Percentiles rank a stretch among this genome's conserved stretches.
Evolutionary conservation across 1,140 invertebrate species (phyloP).

Genomic region (Tetragonula clypearis): DNA sequence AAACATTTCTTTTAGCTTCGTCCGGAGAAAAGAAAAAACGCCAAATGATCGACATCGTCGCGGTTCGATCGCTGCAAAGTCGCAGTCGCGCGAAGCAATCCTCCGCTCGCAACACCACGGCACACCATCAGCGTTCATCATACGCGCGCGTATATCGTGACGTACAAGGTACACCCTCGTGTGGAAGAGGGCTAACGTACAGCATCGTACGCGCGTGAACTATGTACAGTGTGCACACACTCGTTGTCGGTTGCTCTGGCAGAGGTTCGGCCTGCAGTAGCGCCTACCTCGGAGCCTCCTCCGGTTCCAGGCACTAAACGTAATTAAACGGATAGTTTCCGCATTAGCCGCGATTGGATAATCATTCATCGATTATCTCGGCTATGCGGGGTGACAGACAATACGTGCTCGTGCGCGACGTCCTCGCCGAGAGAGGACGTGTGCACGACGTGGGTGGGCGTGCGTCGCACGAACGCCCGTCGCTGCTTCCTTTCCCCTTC

Average conservation of each 20-base stretch:
- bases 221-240: neutral
- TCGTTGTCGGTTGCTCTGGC: neutral
- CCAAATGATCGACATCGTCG: neutral
- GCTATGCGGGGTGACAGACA: slow-evolving; percentile 62
- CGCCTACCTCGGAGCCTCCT: slow-evolving; percentile 70
- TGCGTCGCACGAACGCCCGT: neutral
- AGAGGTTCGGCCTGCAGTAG: slow-evolving; percentile 44
- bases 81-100: neutral
- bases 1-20: too few species aligned
- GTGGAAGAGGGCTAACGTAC: neutral
- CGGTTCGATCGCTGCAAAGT: too few species aligned
- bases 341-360: slow-evolving; percentile 81
- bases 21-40: too few species aligned
- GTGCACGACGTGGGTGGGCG: neutral
- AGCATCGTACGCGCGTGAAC: neutral
- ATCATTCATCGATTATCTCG: slow-evolving; percentile 80
- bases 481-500: neutral
- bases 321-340: slow-evolving; percentile 82
- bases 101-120: neutral
- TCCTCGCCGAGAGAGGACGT: neutral
- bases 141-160: neutral
- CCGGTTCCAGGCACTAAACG: slow-evolving; percentile 76
- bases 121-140: neutral
- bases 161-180: neutral
- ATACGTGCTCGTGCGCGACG: slow-evolving; percentile 21